A percentile compares a stretch with the other conserved stretches of the same genome.
These are phyloP conservation scores for Strigamia crassipes DNA, from an alignment of 2,888 invertebrate species.

Conservation along the genomic window DNA sequence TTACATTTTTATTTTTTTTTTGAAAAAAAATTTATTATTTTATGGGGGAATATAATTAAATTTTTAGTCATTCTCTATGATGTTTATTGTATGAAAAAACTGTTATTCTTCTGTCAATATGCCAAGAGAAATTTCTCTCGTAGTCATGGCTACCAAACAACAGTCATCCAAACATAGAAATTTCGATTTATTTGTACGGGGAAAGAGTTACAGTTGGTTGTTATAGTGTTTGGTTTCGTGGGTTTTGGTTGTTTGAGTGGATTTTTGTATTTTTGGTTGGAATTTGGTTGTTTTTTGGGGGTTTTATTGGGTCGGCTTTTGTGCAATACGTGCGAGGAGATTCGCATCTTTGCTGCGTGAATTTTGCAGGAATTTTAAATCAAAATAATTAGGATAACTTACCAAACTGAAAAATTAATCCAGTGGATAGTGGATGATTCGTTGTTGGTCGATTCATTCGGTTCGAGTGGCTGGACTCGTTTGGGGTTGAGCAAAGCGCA, in stretches of 20 bases:
- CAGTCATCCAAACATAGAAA: not conserved
- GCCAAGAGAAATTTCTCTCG: not conserved
- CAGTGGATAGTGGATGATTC: not conserved
- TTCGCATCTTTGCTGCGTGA: not conserved
- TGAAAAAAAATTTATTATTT: not conserved
- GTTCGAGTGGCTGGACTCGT: not conserved
- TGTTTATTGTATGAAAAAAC: not conserved
- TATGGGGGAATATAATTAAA: too few relatives aligned
- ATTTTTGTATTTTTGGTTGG: not conserved
- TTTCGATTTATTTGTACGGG: not conserved
- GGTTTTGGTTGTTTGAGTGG: too few relatives aligned
- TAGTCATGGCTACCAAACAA: conserved; percentile 22
- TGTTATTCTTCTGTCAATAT: not conserved
- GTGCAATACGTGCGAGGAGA: not conserved
- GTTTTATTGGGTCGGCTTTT: not conserved
- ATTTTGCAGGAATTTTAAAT: not conserved
- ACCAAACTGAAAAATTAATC: not conserved
- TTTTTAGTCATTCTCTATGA: not conserved
- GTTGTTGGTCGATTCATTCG: conserved; percentile 24
- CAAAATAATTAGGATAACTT: not conserved
- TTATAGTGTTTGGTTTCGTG: not conserved
- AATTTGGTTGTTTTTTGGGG: not conserved
- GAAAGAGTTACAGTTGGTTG: not conserved
- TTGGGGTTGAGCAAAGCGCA: conserved; percentile 11
- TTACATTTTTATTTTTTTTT: not conserved